A percentile compares a stretch with the other conserved stretches of the same genome.
phyloP scores from a whole-genome alignment of 2,888 invertebrate genomes.

The Hoplodrina blanda region DNA sequence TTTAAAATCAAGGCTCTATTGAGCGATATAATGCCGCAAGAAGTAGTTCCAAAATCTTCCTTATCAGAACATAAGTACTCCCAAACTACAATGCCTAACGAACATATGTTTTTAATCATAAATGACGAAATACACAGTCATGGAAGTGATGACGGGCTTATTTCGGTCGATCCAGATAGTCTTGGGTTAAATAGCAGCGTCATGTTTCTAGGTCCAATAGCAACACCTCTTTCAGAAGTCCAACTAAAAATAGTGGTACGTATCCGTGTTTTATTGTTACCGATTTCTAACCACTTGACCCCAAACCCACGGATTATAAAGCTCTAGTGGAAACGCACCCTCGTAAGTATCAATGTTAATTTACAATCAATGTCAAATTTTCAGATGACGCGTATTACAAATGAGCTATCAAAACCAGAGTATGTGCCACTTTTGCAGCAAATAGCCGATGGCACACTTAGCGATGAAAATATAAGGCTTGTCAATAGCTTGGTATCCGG shows the following conservation, averaged over 20 bases:
- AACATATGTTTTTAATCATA: slow-evolving; percentile 84
- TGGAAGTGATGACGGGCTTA: slow-evolving; percentile 76
- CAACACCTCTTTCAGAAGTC: slow-evolving; percentile 76
- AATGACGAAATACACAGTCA: slow-evolving; percentile 85
- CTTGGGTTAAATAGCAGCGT: slow-evolving; percentile 83
- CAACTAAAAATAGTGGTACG: slow-evolving; percentile 84
- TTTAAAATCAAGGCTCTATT: slow-evolving; percentile 62
- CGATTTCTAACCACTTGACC: neutral
- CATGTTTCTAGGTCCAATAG: slow-evolving; percentile 84
- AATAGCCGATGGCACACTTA: slow-evolving; percentile 78
- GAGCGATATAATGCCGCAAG: slow-evolving; percentile 61
- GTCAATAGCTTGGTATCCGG: slow-evolving; percentile 80
- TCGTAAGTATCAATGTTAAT: neutral
- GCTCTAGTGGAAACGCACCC: neutral
- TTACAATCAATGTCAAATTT: slow-evolving; percentile 44
- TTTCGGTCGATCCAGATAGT: slow-evolving; percentile 85
- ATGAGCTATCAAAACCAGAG: slow-evolving; percentile 83
- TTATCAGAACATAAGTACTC: slow-evolving; percentile 36
- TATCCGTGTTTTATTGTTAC: slow-evolving; percentile 37
- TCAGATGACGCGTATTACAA: slow-evolving; percentile 83
- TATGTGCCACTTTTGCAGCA: slow-evolving; percentile 81
- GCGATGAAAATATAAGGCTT: slow-evolving; percentile 72
- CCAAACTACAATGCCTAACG: slow-evolving; percentile 62
- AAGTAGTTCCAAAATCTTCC: slow-evolving; percentile 42
- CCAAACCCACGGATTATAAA: neutral